Percentiles rank a stretch among this genome's conserved stretches.
Conservation (phyloP, 2,113 vertebrate species). For the Dissostichus mawsoni region DNA sequence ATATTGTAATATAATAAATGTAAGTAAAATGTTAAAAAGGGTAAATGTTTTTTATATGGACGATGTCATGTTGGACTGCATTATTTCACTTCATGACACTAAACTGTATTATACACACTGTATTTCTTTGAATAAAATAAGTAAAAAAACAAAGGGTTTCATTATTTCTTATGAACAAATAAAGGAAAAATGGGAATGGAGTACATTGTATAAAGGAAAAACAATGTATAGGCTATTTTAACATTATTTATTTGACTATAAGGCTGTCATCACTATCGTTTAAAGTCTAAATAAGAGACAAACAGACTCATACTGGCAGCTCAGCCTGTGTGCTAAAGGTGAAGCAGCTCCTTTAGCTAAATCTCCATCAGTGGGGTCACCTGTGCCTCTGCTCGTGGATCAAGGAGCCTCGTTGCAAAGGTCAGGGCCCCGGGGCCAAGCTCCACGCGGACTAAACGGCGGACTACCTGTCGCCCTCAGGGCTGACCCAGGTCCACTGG, state of each 20-base stretch:
- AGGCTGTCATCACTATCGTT: neutral
- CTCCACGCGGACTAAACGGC: neutral
- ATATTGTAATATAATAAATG: constrained; percentile 62
- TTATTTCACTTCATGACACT: constrained; percentile 59
- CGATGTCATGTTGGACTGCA: constrained; percentile 57
- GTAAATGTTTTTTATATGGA: constrained; percentile 66
- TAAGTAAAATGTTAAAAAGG: constrained; percentile 66
- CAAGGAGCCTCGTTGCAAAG: constrained; percentile 50
- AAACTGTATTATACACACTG: constrained; percentile 57
- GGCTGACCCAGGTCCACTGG: neutral
- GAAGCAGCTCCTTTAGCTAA: constrained; percentile 72
- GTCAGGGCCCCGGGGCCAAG: constrained; percentile 52
- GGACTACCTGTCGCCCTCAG: constrained; percentile 45
- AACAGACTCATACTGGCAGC: constrained; percentile 34
- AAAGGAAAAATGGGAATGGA: neutral
- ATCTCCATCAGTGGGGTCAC: constrained; percentile 30
- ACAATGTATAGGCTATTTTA: neutral
- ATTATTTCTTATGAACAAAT: neutral
- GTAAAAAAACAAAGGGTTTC: neutral
- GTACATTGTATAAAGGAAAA: neutral
- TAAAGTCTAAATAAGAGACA: neutral
- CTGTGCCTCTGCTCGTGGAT: constrained; percentile 21
- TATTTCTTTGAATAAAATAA: constrained; percentile 65
- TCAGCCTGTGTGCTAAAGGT: constrained; percentile 69
- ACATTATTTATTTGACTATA: neutral